These are phyloP conservation scores for Carollia perspicillata DNA, from an alignment of 2,113 vertebrate species.

Conservation along the genomic window DNA sequence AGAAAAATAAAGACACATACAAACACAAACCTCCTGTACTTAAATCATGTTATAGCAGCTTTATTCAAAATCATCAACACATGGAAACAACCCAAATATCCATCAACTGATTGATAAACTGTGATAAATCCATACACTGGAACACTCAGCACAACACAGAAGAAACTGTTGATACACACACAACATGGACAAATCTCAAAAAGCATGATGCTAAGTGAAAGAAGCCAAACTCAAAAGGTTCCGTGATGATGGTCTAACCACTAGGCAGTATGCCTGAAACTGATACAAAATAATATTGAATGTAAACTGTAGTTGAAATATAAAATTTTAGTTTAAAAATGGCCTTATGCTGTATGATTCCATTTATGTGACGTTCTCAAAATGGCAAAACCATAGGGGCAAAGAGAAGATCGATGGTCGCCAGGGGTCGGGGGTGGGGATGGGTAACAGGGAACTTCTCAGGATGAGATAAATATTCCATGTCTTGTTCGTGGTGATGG, in stretches of 20 bases:
- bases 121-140: no score
- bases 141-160: background rate
- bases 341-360: background rate
- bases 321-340: background rate
- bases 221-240: background rate
- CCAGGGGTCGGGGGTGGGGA: background rate
- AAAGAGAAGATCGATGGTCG: background rate
- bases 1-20: background rate
- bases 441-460: background rate
- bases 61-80: constrained; percentile 26
- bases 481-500: background rate
- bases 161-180: background rate
- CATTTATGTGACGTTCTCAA: background rate
- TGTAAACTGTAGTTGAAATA: background rate
- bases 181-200: background rate
- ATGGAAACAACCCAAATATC: background rate
- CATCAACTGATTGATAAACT: background rate
- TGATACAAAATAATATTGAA: background rate
- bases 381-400: background rate
- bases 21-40: background rate
- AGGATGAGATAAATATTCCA: background rate
- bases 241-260: background rate
- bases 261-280: background rate
- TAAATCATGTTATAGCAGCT: background rate
- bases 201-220: background rate